Evolutionary conservation across 2,113 vertebrate species (phyloP).

Genomic region (Phodopus roborovskii): DNA sequence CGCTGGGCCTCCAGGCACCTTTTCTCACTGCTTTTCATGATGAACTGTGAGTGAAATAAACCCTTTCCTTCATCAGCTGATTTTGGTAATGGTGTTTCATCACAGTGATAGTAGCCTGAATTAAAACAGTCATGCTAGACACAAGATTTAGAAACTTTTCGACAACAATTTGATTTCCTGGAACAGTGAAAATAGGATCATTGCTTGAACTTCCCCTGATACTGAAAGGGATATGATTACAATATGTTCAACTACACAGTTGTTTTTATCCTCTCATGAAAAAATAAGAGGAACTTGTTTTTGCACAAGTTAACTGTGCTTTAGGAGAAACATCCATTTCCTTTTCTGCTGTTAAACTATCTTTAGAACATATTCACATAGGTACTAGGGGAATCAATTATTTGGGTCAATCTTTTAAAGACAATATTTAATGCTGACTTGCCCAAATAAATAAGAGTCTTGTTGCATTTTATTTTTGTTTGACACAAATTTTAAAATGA

Average conservation of each 20-base stretch:
- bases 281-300: slow-evolving; percentile 33
- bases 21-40: too few species aligned
- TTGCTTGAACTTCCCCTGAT: slow-evolving; percentile 47
- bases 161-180: slow-evolving; percentile 55
- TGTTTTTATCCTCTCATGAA: slow-evolving; percentile 46
- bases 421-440: slow-evolving; percentile 13
- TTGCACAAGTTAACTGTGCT: neutral
- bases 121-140: neutral
- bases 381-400: neutral
- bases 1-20: too few species aligned
- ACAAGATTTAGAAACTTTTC: slow-evolving; percentile 54
- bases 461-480: slow-evolving; percentile 36
- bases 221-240: slow-evolving; percentile 14
- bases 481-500: neutral
- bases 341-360: slow-evolving; percentile 7
- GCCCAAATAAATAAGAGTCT: neutral
- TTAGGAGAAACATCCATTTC: slow-evolving; percentile 4
- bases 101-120: neutral
- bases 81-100: neutral
- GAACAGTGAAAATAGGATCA: slow-evolving; percentile 36
- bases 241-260: slow-evolving; percentile 42
- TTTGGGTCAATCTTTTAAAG: neutral
- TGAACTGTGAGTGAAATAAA: too few species aligned
- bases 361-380: slow-evolving; percentile 30
- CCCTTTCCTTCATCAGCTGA: neutral